Evolutionary conservation across 2,888 invertebrate genomes (phyloP).

Genomic region (Dolomedes plantarius): DNA sequence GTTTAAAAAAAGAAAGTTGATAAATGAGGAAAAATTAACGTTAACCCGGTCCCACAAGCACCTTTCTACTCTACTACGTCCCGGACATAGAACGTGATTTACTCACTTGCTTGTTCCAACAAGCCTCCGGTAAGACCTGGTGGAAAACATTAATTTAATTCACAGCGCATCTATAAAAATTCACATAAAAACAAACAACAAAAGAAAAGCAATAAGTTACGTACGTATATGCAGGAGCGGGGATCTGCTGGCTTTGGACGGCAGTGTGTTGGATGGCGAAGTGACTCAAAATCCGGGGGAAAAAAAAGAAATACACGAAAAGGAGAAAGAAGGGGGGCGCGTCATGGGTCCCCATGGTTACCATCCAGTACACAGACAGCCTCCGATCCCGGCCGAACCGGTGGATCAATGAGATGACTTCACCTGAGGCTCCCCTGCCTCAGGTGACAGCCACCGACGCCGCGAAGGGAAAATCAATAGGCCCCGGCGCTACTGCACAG

Average conservation of each 20-base stretch:
- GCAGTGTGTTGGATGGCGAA: constrained; percentile 29
- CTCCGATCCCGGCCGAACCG: constrained; percentile 56
- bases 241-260: constrained; percentile 10
- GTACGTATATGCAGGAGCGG: not conserved
- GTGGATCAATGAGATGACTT: constrained; percentile 71
- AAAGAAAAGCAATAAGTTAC: not conserved
- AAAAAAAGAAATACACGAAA: constrained; percentile 25
- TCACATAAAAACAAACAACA: not conserved
- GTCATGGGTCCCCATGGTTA: constrained; percentile 45
- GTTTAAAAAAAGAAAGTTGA: too few species aligned
- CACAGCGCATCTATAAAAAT: not conserved
- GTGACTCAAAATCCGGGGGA: constrained; percentile 44
- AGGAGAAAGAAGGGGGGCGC: constrained; percentile 38
- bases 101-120: constrained; percentile 9
- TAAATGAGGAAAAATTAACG: too few species aligned
- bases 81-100: not conserved
- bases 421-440: constrained; percentile 41
- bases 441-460: constrained; percentile 62
- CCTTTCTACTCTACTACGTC: not conserved
- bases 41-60: too few species aligned
- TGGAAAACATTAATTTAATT: not conserved
- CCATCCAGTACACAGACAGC: constrained; percentile 72
- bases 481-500: constrained; percentile 16
- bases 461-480: constrained; percentile 50
- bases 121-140: constrained; percentile 16